These are phyloP conservation scores for Myocastor coypus DNA, from an alignment of 2,113 vertebrate genomes.

Conservation along the genomic window DNA sequence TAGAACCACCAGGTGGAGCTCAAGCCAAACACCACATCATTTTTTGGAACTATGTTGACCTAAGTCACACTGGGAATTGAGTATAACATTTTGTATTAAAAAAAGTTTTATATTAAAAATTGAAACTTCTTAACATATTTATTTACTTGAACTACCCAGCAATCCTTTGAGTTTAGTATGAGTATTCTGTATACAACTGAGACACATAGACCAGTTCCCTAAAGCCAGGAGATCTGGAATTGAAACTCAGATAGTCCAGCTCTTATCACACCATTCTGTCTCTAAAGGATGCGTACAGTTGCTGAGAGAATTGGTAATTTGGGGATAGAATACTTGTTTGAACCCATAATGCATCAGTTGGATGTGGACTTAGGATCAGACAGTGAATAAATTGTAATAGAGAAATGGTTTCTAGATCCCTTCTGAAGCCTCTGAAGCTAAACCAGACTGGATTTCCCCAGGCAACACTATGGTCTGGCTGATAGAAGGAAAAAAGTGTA, in stretches of 20 bases:
- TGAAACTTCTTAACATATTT: slow-evolving; percentile 19
- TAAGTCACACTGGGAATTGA: slow-evolving; percentile 17
- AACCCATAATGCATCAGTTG: neutral
- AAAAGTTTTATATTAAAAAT: neutral
- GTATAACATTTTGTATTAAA: slow-evolving; percentile 16
- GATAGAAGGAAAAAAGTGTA: too few species aligned
- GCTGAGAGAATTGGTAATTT: neutral
- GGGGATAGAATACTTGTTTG: neutral
- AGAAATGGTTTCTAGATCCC: slow-evolving; percentile 3
- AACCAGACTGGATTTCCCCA: neutral
- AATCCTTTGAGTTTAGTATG: neutral
- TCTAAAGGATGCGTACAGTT: neutral
- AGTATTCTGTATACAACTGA: slow-evolving; percentile 20
- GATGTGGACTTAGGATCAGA: neutral
- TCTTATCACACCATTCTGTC: neutral
- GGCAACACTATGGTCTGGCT: neutral
- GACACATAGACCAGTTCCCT: neutral
- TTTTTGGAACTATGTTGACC: slow-evolving; percentile 36
- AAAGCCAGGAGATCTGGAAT: neutral
- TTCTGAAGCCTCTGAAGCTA: slow-evolving; percentile 14
- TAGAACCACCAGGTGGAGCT: slow-evolving; percentile 79
- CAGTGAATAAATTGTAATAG: neutral
- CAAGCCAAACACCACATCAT: slow-evolving; percentile 54
- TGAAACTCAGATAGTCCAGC: neutral
- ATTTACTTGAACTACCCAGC: neutral